A percentile compares a stretch with the other conserved stretches of the same genome.
These are phyloP conservation scores for Daubentonia madagascariensis DNA, from an alignment of 2,113 vertebrate species.

Conservation along the genomic window DNA sequence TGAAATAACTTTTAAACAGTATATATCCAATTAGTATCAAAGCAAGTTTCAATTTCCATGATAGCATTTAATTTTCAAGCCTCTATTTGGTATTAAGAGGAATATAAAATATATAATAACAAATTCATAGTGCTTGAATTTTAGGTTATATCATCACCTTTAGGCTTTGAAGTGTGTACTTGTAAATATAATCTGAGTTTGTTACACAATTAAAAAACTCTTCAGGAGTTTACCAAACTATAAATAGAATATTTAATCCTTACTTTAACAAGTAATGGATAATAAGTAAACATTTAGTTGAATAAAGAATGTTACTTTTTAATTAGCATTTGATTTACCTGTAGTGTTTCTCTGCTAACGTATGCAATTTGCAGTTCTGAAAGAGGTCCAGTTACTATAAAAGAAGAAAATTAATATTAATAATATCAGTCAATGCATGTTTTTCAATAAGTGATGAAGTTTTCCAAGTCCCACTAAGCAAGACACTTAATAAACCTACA, in stretches of 20 bases:
- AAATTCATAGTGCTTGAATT: neutral
- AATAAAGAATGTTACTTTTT: constrained; percentile 3
- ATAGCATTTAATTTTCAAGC: neutral
- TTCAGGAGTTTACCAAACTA: constrained; percentile 3
- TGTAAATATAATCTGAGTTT: neutral
- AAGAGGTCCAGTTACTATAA: constrained; percentile 95
- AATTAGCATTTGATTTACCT: constrained; percentile 85
- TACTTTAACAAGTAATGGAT: neutral
- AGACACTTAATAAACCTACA: neutral
- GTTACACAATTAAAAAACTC: neutral
- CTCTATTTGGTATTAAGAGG: constrained; percentile 14
- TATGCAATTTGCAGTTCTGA: constrained; percentile 99
- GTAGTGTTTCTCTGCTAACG: constrained; percentile 97
- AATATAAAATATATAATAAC: neutral
- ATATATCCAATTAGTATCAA: neutral
- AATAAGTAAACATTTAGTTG: neutral
- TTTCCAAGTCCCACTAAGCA: constrained; percentile 19
- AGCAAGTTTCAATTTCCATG: neutral
- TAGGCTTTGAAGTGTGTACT: neutral
- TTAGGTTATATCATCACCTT: neutral
- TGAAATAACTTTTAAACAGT: neutral
- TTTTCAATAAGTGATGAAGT: constrained; percentile 22
- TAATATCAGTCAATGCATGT: constrained; percentile 13
- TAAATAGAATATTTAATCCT: neutral
- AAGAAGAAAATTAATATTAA: constrained; percentile 30